A percentile compares a stretch with the other conserved stretches of the same genome.
These are phyloP conservation scores for Oncorhynchus clarkii DNA, from an alignment of 2,113 vertebrate genomes.

Conservation along the genomic window DNA sequence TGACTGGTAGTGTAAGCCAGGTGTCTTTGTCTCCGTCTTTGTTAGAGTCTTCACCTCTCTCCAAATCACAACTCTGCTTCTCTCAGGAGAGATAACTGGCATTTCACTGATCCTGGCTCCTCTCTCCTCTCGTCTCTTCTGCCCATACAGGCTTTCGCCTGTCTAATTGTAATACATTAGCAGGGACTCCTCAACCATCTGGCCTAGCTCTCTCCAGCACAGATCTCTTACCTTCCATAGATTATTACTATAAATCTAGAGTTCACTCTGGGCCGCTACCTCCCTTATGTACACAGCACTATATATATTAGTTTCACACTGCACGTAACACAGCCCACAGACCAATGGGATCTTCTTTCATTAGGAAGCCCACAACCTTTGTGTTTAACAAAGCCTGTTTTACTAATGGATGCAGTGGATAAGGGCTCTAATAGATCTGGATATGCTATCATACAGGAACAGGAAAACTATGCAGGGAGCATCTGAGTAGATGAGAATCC, in stretches of 20 bases:
- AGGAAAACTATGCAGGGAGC: neutral
- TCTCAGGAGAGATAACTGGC: neutral
- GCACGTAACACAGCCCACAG: conserved; percentile 24
- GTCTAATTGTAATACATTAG: conserved; percentile 45
- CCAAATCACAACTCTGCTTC: too few species aligned
- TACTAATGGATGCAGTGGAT: conserved; percentile 22
- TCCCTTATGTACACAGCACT: conserved; percentile 15
- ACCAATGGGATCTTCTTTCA: conserved; percentile 50
- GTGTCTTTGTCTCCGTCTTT: neutral
- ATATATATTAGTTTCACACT: conserved; percentile 35
- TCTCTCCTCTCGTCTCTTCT: neutral
- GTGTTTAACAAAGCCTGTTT: conserved; percentile 21
- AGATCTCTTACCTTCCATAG: conserved; percentile 20
- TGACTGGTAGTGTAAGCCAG: too few species aligned
- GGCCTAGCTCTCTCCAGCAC: conserved; percentile 25
- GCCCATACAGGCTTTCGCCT: conserved; percentile 2
- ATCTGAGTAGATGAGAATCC: neutral
- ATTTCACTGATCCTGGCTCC: neutral
- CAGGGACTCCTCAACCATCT: conserved; percentile 35
- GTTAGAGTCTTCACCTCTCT: neutral
- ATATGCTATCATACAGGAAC: neutral
- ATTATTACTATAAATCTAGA: conserved; percentile 39
- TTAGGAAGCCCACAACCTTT: conserved; percentile 43
- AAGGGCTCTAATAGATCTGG: conserved; percentile 3
- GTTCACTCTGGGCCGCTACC: conserved; percentile 14